These are phyloP conservation scores for Sternarchorhynchus goeldii DNA, from an alignment of 2,797 vertebrate species.

Conservation along the genomic window DNA sequence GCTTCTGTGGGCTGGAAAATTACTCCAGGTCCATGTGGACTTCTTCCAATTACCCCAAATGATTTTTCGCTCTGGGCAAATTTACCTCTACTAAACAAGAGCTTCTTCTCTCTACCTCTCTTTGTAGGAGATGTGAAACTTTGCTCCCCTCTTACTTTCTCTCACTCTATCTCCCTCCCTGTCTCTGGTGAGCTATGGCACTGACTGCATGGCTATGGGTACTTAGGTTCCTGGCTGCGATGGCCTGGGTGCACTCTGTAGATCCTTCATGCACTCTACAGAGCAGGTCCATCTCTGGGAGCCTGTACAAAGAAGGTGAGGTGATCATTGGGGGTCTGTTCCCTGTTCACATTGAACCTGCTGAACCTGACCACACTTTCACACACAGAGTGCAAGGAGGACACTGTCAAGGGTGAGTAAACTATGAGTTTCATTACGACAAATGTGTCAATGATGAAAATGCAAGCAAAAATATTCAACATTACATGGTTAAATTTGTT, in stretches of 20 bases:
- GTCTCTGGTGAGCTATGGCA: conserved; percentile 49
- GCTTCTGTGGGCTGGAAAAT: conserved; percentile 16
- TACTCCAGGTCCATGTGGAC: conserved; percentile 47
- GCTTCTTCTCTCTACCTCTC: conserved; percentile 32
- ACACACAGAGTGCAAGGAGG: neutral
- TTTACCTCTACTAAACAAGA: conserved; percentile 54
- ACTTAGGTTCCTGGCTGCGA: conserved; percentile 50
- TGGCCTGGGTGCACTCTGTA: conserved; percentile 30
- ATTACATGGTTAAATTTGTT: too few species aligned
- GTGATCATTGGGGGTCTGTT: conserved; percentile 57
- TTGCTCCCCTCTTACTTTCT: conserved; percentile 11
- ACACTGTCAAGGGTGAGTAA: conserved; percentile 52
- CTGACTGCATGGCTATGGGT: conserved; percentile 50
- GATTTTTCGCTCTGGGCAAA: conserved; percentile 50
- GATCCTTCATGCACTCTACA: conserved; percentile 51
- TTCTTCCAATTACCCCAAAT: conserved; percentile 54
- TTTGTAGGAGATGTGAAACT: conserved; percentile 14
- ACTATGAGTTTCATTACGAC: neutral
- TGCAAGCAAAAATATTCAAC: too few species aligned
- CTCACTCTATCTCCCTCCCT: neutral
- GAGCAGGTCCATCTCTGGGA: conserved; percentile 51
- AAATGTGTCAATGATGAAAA: neutral
- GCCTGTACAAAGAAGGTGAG: conserved; percentile 55
- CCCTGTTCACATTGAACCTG: conserved; percentile 51
- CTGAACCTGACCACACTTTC: conserved; percentile 52